Evolutionary conservation across 2,888 invertebrate species (phyloP), one percentile per base, ranked within the genome.

Genomic region (Drosophila multiciliata): DNA sequence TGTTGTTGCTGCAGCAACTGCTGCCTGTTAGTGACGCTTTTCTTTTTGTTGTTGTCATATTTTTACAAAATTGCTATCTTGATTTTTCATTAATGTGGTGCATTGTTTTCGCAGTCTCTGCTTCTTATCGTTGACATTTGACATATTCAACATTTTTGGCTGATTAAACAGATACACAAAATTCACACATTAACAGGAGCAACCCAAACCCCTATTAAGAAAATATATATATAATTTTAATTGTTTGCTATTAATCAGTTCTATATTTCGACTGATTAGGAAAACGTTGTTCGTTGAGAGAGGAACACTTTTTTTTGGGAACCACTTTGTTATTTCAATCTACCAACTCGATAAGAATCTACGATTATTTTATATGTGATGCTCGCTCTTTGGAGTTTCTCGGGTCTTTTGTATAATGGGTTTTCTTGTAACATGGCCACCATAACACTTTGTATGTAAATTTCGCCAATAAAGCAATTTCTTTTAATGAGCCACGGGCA

Each of bases 391-490:
- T 45, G 35, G 50, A 58, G 50, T 38, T 45, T 8, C 17, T 36
- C 52, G 42, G 23, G 55, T 75, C 68, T 79, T 78, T 75, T 79
- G 72, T 64, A 73, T 80, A 79, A 78, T 80, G 71, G 70, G 59
- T 57, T 80, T 80, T 78, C 75, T 82, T 73, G 84, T 63, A 73
- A 70, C 78, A 78, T 78, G 78, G 84, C 83, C 82, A 84, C 75
- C 85, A 87, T 85, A 84, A 85, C 75, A 83, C 85, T 84, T 87
- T 87, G 85, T 85, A 85, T 85, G 85, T 73, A 81, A 85, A 85
- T 85, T 88, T 78, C 71, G 77, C 82, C 84, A 87, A 88, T 87
- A 87, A 87, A 87, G 84, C 80, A 86, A 86, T 87, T 86, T 88
- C 84, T 74, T 83, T 82, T 86, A 84, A 88, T 86, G 82, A 84